Evolutionary conservation across 2,113 vertebrate genomes (phyloP).

Genomic region (Thermophis baileyi): DNA sequence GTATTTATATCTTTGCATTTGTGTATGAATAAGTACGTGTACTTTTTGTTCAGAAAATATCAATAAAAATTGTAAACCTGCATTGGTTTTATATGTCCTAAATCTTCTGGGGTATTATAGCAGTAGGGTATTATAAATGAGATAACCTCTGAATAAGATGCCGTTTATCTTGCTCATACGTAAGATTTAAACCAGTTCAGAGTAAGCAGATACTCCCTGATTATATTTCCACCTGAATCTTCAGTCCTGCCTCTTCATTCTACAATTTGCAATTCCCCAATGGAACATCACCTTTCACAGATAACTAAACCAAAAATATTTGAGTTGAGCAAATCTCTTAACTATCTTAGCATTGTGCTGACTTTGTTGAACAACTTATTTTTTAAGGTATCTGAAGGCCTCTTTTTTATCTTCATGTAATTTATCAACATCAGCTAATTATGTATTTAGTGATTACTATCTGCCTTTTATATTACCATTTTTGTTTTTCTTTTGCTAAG

Average conservation of each 20-base stretch:
- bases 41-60: background rate
- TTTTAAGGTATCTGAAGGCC: background rate
- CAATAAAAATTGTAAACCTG: background rate
- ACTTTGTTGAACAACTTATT: background rate
- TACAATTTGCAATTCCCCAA: background rate
- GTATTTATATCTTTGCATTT: background rate
- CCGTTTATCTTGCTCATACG: background rate
- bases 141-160: background rate
- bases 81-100: background rate
- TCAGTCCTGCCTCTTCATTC: background rate
- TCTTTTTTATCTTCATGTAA: background rate
- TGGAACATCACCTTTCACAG: background rate
- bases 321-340: background rate
- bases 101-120: background rate
- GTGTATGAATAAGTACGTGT: background rate
- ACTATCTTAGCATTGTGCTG: background rate
- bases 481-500: background rate
- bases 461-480: background rate
- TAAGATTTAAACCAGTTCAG: background rate
- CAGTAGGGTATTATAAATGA: background rate
- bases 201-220: background rate
- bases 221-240: background rate
- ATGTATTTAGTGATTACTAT: background rate
- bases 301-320: background rate
- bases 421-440: background rate